Percentiles rank a stretch among this genome's conserved stretches.
Evolutionary conservation across 2,888 invertebrate genomes (phyloP).

Genomic region (Andrena marginata): DNA sequence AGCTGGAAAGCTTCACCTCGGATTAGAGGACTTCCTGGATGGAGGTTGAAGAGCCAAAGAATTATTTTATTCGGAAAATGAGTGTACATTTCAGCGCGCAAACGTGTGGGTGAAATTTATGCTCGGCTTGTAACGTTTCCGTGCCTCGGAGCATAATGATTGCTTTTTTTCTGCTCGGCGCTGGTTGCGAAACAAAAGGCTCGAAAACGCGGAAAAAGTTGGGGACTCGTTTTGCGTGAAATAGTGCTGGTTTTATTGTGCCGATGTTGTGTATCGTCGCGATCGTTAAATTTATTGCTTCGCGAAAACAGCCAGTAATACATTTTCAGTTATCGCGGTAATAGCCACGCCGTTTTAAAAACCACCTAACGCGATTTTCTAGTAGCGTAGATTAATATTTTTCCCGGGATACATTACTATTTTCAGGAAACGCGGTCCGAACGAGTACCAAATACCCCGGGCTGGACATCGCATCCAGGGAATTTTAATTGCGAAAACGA

Average conservation of each 20-base stretch:
- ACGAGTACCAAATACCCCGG: too few species aligned
- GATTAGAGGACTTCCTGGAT: neutral
- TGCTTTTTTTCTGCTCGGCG: slow-evolving; percentile 6
- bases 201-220: slow-evolving; percentile 12
- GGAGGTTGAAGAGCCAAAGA: neutral
- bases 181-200: slow-evolving; percentile 21
- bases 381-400: neutral
- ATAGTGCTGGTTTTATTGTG: slow-evolving; percentile 17
- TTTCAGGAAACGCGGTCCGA: too few species aligned
- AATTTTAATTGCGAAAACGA: neutral
- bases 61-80: neutral
- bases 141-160: slow-evolving; percentile 7
- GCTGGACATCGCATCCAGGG: neutral
- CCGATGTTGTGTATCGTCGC: slow-evolving; percentile 2
- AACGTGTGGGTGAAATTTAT: slow-evolving; percentile 1
- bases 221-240: neutral
- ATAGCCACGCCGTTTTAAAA: neutral
- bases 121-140: slow-evolving; percentile 1
- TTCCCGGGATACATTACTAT: neutral
- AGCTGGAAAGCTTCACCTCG: neutral
- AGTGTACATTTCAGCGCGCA: neutral
- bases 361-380: neutral
- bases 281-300: slow-evolving; percentile 34
- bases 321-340: neutral
- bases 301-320: neutral